Base-by-base conservation (phyloP, 92 coral and sea anemone species). In the Parazoanthus atlanticus region DNA sequence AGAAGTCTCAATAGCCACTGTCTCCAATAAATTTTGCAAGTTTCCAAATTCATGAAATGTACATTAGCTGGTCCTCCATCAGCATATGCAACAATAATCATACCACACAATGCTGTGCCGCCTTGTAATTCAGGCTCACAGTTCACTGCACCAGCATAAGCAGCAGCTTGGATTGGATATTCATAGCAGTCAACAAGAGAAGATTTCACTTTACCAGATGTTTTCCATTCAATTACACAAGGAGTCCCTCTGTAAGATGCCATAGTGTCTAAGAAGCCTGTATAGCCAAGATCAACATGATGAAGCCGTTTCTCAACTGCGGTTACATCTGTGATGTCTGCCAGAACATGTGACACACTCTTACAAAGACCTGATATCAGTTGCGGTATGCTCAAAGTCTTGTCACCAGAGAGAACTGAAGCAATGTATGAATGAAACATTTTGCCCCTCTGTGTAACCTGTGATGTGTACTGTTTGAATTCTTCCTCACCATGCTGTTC, bases 91-190 rank as follows among this genome's bases (percentile, higher is more conserved):
- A 95, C 76, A 21, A 97, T 93, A 81, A 97, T 91, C 77, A 93
- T 67, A 41, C 88, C 85, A 58, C 93, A 92, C 76, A 86, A 81
- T 28, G 96, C 92, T 38, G 93, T 94, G 41, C 86, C 79, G 80
- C 93, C 92, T 38, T 67, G 31, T 80, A 94, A 74, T 69, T 88
- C 86, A 13, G 96, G 91, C 30, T 94, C 89, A 43, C 95, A 90
- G 86, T 97, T 97, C 11, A 94, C 86, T 9, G 99, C 99, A 3
- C 99, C 99, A 16, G 99, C 99, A 92, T 97, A 97, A 3, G 99
- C 99, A 3, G 93, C 98, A 83, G 93, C 94, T 86, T 97, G 99
- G 15, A 94, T 32, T 19, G 99, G 99, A 79, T 92, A 93, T 66
- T 97, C 98, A 72, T 92, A 94, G 71, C 99, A 97, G 69, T 93